Evolutionary conservation across 2,888 invertebrate species (phyloP).

Genomic region (Diplolepis rosae): DNA sequence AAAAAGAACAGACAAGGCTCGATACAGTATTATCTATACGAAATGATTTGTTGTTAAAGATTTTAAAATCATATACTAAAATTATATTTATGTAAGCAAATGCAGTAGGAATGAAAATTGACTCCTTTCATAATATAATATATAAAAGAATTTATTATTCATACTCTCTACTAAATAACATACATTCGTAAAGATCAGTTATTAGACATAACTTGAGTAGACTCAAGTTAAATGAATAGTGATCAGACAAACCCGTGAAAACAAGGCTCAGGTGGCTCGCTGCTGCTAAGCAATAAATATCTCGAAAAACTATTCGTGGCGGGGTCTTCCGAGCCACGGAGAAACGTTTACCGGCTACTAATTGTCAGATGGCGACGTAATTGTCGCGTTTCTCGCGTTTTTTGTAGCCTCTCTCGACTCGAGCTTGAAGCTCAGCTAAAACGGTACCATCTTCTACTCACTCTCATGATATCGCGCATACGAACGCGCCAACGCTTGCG

Average conservation of each 20-base stretch:
- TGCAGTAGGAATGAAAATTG: not conserved
- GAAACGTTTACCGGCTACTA: constrained; percentile 66
- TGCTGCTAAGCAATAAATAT: constrained; percentile 60
- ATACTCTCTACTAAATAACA: not conserved
- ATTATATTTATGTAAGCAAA: no score
- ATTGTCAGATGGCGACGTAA: constrained; percentile 71
- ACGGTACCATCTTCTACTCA: constrained; percentile 56
- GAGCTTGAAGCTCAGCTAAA: constrained; percentile 54
- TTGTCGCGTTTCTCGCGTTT: constrained; percentile 65
- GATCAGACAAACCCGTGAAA: constrained; percentile 33
- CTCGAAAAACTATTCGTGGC: constrained; percentile 61
- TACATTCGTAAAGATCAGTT: not conserved
- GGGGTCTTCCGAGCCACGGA: constrained; percentile 39
- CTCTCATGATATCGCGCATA: not conserved
- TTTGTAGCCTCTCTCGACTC: constrained; percentile 47
- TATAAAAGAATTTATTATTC: not conserved
- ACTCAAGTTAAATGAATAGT: constrained; percentile 30
- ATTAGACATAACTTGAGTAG: constrained; percentile 5
- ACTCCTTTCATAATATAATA: not conserved
- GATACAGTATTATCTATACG: no score
- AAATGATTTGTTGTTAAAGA: no score
- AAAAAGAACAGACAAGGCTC: no score
- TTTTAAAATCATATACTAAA: no score
- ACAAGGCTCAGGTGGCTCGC: constrained; percentile 41
- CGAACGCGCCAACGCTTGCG: not conserved